Base-by-base conservation (phyloP, 1,140 invertebrate species). In the Drosophila sulfurigaster region DNA sequence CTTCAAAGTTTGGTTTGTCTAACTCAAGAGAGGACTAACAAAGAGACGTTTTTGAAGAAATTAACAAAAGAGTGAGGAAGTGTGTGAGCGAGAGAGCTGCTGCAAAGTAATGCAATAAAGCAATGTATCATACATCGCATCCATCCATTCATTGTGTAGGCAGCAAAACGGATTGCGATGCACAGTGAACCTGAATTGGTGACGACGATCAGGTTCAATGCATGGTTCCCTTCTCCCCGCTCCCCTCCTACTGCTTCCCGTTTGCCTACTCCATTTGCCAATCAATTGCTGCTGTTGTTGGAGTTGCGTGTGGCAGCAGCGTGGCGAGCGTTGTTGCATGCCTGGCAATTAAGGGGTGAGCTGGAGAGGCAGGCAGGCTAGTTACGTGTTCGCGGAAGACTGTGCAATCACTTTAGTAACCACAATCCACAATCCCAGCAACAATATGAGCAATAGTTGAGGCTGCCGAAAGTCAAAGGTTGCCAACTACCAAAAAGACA, bases 141-240 rank as follows among this genome's bases (percentile, higher is more conserved):
- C 10, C 25, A 16, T 54, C 6, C 28, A 54, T 32, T 35, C 49
- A 52, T 43, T 57, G 49, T 66, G 11, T 73, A 20, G 62, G 66
- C 48, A 48, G 49, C 76, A 65, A 54, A 69, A 67, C 43, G 63
- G 59, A 69, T 68, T 85, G 57, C 69, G 69, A 35, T 60, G 65
- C 56, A 7, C 38, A 46, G 30, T 77, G 74, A 73, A 87, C 69
- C 76, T 88, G 77, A 79, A 73, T 71, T 69, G 81, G 72, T 67
- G 64, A 57, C 75, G 46, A 46, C 51, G 63, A 79, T 78, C 76
- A 87, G 80, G 82, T 88, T 88, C 82, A 87, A 88, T 82, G 83
- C 65, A 68, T 67, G 13, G 7, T 58, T 46, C 46, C 76, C 70
- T 75, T 65, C 5, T 58, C 32, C 41, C 25, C 38, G 6, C 15